Evolutionary conservation across 2,113 vertebrate genomes (phyloP).

Genomic region (Triplophysa tibetana): DNA sequence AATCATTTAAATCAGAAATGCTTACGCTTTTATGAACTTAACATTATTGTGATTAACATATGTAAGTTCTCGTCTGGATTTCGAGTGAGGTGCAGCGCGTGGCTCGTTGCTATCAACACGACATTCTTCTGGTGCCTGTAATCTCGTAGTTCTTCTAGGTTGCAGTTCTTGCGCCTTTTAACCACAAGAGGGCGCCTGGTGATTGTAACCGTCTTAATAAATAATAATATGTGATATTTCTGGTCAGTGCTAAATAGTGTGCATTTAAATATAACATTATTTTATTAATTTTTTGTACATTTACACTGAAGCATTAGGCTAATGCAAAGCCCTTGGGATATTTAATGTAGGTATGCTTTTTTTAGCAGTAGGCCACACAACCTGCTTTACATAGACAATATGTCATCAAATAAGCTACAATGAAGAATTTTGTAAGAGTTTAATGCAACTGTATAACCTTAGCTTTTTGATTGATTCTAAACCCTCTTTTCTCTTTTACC

Average conservation of each 20-base stretch:
- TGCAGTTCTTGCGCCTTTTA: neutral
- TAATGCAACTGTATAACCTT: too few species aligned
- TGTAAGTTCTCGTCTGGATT: neutral
- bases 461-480: too few species aligned
- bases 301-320: too few species aligned
- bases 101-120: neutral
- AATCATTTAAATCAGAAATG: neutral
- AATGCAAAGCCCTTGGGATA: too few species aligned
- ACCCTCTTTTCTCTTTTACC: too few species aligned
- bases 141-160: neutral
- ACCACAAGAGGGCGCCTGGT: slow-evolving; percentile 33
- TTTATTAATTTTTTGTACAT: too few species aligned
- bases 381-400: too few species aligned
- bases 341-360: too few species aligned
- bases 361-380: too few species aligned
- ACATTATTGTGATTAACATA: neutral
- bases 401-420: too few species aligned
- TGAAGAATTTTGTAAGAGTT: too few species aligned
- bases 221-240: neutral
- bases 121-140: neutral
- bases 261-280: too few species aligned
- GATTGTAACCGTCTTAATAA: neutral
- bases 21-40: neutral
- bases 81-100: neutral
- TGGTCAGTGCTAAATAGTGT: neutral